Conservation (phyloP, 1,140 invertebrate species). For the Magallana angulata region DNA sequence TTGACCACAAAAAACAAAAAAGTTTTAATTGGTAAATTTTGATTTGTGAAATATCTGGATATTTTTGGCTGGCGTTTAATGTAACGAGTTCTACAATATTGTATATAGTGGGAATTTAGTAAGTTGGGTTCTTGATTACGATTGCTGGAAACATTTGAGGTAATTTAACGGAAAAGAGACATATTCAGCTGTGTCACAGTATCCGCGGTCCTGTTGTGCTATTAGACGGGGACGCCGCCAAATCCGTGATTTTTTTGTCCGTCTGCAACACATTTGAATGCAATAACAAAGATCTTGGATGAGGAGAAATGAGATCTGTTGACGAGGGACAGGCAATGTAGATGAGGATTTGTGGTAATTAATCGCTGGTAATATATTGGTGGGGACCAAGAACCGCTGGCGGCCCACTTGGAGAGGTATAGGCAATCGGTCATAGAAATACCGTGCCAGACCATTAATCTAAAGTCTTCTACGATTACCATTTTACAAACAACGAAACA, state of each 20-base stretch:
- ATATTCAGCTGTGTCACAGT: no score
- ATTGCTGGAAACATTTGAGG: no score
- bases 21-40: no score
- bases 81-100: no score
- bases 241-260: not conserved
- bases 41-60: no score
- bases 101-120: no score
- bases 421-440: not conserved
- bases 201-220: no score
- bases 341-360: constrained; percentile 19
- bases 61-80: no score
- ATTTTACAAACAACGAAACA: not conserved
- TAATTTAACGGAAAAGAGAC: no score
- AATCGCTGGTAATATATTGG: constrained; percentile 27
- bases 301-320: constrained; percentile 11
- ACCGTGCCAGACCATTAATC: constrained; percentile 8
- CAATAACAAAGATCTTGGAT: constrained; percentile 19
- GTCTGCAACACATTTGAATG: constrained; percentile 30
- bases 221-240: not conserved
- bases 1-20: no score
- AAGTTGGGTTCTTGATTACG: no score
- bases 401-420: not conserved
- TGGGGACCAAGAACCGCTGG: not conserved
- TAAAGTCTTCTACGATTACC: constrained; percentile 16
- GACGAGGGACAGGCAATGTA: constrained; percentile 15